phyloP scores from a whole-genome alignment of 2,888 invertebrate species.

The Eupeodes latifasciatus region DNA sequence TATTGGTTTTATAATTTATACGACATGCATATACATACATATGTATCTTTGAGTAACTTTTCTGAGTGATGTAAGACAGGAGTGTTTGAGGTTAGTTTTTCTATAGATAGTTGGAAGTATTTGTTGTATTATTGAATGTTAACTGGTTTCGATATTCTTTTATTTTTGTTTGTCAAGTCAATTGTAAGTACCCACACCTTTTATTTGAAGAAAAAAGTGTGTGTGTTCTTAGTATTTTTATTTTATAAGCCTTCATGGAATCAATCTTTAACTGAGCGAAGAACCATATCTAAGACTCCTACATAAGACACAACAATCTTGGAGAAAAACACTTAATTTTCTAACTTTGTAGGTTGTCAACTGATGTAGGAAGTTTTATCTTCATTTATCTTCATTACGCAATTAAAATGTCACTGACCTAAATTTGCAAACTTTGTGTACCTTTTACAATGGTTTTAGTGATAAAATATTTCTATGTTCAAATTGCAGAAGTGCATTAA shows the following conservation, averaged over 20 bases:
- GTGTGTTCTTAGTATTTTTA: neutral
- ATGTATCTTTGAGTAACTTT: neutral
- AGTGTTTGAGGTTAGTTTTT: conserved; percentile 8
- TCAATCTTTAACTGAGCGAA: neutral
- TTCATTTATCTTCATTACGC: neutral
- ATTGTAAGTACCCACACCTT: conserved; percentile 9
- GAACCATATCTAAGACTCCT: neutral
- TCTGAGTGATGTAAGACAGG: conserved; percentile 17
- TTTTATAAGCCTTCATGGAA: neutral
- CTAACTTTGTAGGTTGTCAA: neutral
- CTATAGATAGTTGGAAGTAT: neutral
- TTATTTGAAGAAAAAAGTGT: neutral
- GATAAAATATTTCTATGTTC: too few species aligned
- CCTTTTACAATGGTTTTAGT: too few species aligned
- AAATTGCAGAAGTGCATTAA: too few species aligned
- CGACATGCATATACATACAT: too few species aligned
- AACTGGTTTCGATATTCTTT: conserved; percentile 27
- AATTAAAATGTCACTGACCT: conserved; percentile 27
- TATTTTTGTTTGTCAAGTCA: conserved; percentile 10
- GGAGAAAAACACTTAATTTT: conserved; percentile 4
- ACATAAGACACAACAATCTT: neutral
- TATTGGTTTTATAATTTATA: neutral
- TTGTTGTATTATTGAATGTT: neutral
- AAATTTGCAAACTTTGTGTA: neutral
- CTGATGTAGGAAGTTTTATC: neutral